Evolutionary conservation across 2,113 vertebrate genomes (phyloP).

Genomic region (Dromiciops gliroides): DNA sequence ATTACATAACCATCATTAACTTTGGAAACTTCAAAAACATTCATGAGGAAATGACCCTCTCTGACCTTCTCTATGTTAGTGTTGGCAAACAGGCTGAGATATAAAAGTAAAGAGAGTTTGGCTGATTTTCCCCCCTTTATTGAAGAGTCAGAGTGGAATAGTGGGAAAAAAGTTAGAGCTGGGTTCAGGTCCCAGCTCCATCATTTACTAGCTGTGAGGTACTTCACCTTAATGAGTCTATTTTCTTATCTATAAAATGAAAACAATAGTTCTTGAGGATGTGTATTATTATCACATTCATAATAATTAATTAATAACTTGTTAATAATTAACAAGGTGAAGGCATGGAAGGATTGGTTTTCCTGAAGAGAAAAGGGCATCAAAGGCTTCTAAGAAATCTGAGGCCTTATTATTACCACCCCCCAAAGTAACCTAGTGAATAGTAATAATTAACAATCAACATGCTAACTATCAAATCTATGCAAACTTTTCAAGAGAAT

Average conservation of each 20-base stretch:
- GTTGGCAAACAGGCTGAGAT: conserved; percentile 64
- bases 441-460: background rate
- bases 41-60: conserved; percentile 67
- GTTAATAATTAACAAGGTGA: background rate
- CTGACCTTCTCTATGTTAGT: conserved; percentile 42
- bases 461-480: background rate
- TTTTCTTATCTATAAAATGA: background rate
- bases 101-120: conserved; percentile 66
- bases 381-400: background rate
- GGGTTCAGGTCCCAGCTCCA: background rate
- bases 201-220: background rate
- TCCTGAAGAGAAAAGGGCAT: background rate
- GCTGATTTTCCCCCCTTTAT: background rate
- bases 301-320: background rate
- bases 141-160: background rate
- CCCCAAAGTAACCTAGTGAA: background rate
- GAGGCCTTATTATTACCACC: background rate
- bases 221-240: background rate
- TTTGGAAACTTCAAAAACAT: conserved; percentile 61
- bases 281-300: background rate
- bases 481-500: background rate
- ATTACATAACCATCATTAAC: conserved; percentile 64
- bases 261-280: background rate
- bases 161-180: background rate
- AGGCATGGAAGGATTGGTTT: background rate